Conservation (phyloP, 2,113 vertebrate species). For the Mus pahari region DNA sequence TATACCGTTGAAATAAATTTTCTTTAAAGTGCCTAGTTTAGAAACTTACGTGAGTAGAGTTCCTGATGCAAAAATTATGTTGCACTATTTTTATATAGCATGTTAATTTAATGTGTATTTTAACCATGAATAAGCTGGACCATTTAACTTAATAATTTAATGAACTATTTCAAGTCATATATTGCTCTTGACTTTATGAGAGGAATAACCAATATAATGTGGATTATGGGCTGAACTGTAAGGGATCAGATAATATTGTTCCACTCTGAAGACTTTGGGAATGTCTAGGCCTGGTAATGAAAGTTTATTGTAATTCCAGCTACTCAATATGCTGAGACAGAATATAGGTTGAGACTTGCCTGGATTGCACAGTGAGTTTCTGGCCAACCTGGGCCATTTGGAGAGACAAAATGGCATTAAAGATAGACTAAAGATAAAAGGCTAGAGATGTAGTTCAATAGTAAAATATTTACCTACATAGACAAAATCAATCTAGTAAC, state of each 20-base stretch:
- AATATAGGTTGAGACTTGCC: background rate
- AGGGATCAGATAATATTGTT: constrained; percentile 48
- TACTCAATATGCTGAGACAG: background rate
- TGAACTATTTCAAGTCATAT: background rate
- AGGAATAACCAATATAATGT: constrained; percentile 35
- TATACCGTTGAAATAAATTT: constrained; percentile 25
- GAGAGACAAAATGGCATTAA: background rate
- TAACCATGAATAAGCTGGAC: background rate
- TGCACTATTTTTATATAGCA: background rate
- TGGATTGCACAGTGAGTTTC: background rate
- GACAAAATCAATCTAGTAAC: background rate
- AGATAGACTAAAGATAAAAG: background rate
- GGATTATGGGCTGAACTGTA: constrained; percentile 29
- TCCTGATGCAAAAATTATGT: constrained; percentile 45
- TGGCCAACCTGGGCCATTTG: background rate
- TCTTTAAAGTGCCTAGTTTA: background rate
- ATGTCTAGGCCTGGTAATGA: background rate
- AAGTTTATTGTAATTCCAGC: background rate
- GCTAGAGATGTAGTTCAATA: background rate
- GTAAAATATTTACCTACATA: background rate
- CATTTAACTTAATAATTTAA: constrained; percentile 53
- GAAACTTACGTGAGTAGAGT: constrained; percentile 48
- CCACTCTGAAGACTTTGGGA: constrained; percentile 13
- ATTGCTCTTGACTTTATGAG: constrained; percentile 10
- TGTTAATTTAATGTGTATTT: constrained; percentile 37